Base-by-base conservation (phyloP, 2,113 vertebrate genomes). In the Myrmecophaga tridactyla region DNA sequence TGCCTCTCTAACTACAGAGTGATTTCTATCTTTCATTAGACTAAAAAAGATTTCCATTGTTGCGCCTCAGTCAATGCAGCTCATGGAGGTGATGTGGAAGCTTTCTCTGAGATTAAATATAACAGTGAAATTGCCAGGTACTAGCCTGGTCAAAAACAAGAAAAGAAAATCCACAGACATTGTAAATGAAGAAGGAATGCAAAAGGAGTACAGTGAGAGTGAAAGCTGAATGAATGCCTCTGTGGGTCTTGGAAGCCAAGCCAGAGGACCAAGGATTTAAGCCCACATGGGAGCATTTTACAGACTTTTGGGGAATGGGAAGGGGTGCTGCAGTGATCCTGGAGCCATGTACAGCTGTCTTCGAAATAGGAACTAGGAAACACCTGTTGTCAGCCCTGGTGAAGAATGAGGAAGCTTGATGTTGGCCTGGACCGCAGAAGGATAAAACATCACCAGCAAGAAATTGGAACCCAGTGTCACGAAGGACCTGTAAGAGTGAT, bases 291-390 rank as follows among this genome's bases (percentile, higher is more conserved):
- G 48, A 85, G 1, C 1, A 0, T 29, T 4, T 27, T 0, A 23
- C 5, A 7, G 58, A n/a, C 23, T 9, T 77, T 81, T 53, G 18
- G 20, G 17, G 4, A 36, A 27, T 7, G 29, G 29, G 17, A 8
- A 18, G 34, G 14, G 9, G 4, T 3, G 12, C 3, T 0, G 0
- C 11, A 7, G 4, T 17, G 27, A 53, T 1, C 8, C 18, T 13
- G 67, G 20, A 41, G 15, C 10, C 39, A 56, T 20, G 6, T 1
- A 2, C 60, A 29, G 29, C 12, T 63, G 27, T 63, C 62, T 63
- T 14, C 31, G 62, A 31, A 63, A 63, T 29, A 12, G 12, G 62
- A 63, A 31, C 53, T 56, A 56, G 53, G 53, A 56, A 56, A 21
- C 53, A 21, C 53, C 53, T 20, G 53, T 27, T 62, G 15, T 36